These are phyloP conservation scores for Ornithoptera alexandrae DNA, from an alignment of 2,888 invertebrate species.

Conservation along the genomic window DNA sequence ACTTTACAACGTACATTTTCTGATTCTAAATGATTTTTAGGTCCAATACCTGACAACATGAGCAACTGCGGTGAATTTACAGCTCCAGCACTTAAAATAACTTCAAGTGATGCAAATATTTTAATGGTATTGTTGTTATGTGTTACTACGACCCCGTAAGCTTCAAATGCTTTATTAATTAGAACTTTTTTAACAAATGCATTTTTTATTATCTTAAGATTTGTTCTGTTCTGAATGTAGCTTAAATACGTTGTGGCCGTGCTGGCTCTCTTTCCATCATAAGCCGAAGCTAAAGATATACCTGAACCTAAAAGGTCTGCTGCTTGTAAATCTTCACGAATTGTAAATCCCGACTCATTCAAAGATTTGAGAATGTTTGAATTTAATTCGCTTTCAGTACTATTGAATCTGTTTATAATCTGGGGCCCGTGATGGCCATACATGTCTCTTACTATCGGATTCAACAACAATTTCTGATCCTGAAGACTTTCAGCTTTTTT, in stretches of 20 bases:
- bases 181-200: conserved; percentile 72
- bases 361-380: conserved; percentile 56
- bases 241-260: conserved; percentile 71
- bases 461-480: conserved; percentile 39
- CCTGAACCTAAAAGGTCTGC: conserved; percentile 70
- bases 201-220: conserved; percentile 64
- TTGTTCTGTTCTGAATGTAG: conserved; percentile 43
- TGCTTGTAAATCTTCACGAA: conserved; percentile 57
- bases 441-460: conserved; percentile 39
- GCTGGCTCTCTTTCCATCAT: conserved; percentile 68
- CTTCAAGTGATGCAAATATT: conserved; percentile 56
- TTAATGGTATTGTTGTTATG: conserved; percentile 37
- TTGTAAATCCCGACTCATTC: conserved; percentile 21
- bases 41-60: conserved; percentile 76
- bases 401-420: conserved; percentile 64
- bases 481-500: conserved; percentile 52
- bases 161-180: conserved; percentile 62
- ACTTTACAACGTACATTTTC: conserved; percentile 56
- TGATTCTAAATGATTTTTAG: conserved; percentile 52
- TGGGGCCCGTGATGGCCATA: conserved; percentile 72
- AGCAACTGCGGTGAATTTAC: conserved; percentile 74
- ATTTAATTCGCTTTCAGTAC: conserved; percentile 52
- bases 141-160: conserved; percentile 60
- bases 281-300: conserved; percentile 64
- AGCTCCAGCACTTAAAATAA: conserved; percentile 71